Base-by-base conservation (phyloP, 2,797 vertebrate species). In the Poecilia wingei region DNA sequence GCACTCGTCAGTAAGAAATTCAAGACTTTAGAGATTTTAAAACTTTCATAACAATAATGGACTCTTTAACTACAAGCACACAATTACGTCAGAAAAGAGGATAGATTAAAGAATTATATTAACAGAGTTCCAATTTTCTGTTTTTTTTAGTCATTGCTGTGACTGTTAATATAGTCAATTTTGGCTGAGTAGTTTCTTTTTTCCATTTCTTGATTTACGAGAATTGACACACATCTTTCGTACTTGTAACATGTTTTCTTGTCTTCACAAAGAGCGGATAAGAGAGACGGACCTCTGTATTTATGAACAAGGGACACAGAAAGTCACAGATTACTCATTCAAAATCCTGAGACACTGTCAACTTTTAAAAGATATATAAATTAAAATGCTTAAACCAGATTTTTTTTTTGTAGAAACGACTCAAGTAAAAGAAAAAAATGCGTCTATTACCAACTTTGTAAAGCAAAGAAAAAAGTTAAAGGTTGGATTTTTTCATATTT, bases 21-120 rank as follows among this genome's bases (percentile, higher is more conserved):
- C 41, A 45, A 33, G 36, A 41, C 45, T 82, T 41, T 41, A 22
- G 16, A 46, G 10, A 73, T 14, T 71, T 51, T 25, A 22, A 22
- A 53, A n/a, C 70, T 80, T 64, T 74, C 9, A 25, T 45, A 57
- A 43, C 70, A 75, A 74, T 51, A 36, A 45, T 39, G 1, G 10
- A 57, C 3, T 41, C 9, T 64, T 6, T 2, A 57, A 72, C 39
- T 72, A 25, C 9, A 47, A 77, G n/a, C 28, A 49, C 46, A 61
- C 43, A 71, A 28, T 18, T 43, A 72, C 28, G 20, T 57, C 20
- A 69, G 9, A 69, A 69, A 43, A 25, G 43, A 45, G 25, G 25
- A 70, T 14, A 68, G 20, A 22, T 9, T 25, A n/a, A 45, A n/a
- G 4, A 45, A 45, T 14, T 25, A 43, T 0, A 12, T 13, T 1